Conservation (phyloP, 92 coral and sea anemone species). For the Actinernus sp. region DNA sequence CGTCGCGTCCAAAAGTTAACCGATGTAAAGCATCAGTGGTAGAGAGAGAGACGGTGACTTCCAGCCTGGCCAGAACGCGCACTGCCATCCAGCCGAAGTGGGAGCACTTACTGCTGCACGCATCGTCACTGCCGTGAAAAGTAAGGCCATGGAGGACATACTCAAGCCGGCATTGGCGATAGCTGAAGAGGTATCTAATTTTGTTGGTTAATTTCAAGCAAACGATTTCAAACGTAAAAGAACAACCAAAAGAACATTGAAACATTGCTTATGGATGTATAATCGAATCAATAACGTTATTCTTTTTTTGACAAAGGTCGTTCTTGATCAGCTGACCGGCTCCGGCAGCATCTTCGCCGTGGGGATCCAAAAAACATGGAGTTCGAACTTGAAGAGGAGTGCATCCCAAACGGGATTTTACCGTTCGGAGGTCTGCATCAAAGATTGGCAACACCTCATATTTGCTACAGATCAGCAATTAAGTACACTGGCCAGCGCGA, state of each 20-base stretch:
- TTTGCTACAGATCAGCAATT: slow-evolving; percentile 41
- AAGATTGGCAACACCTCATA: slow-evolving; percentile 4
- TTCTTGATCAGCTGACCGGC: slow-evolving; percentile 47
- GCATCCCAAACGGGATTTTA: slow-evolving; percentile 26
- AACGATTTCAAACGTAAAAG: no score
- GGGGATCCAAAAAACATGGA: slow-evolving; percentile 17
- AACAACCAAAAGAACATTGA: no score
- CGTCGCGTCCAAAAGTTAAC: no score
- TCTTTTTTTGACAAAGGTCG: no score
- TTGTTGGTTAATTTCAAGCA: no score
- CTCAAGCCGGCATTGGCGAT: slow-evolving; percentile 64
- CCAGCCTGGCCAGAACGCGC: slow-evolving; percentile 16
- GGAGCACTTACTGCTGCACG: slow-evolving; percentile 18
- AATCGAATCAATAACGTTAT: no score
- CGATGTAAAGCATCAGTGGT: slow-evolving; percentile 38
- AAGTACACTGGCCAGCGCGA: slow-evolving; percentile 8
- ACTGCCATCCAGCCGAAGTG: slow-evolving; percentile 35
- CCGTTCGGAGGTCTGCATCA: slow-evolving; percentile 2
- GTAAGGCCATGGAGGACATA: no score
- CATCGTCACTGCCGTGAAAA: no score
- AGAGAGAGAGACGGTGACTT: slow-evolving; percentile 38
- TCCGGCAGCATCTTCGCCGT: slow-evolving; percentile 23
- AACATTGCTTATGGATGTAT: no score
- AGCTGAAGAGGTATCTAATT: slow-evolving; percentile 71
- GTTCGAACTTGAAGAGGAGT: slow-evolving; percentile 14